Evolutionary conservation across 2,113 vertebrate genomes (phyloP), one percentile per base, ranked within the genome.

Genomic region (Scortum barcoo): DNA sequence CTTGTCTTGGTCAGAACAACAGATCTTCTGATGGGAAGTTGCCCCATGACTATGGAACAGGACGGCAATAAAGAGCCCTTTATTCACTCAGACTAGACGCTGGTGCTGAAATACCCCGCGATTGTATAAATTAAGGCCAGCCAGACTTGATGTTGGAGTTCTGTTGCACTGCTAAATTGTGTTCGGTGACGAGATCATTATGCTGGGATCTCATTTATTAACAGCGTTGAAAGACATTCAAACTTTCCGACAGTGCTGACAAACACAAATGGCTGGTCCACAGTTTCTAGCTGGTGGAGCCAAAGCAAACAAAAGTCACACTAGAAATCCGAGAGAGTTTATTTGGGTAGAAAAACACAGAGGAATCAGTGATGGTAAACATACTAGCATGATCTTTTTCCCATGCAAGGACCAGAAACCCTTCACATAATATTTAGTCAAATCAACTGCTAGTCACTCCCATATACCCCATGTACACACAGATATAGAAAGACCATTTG

Each of bases 51-150:
- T 71, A 7, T 44, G 24, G 46, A 71, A 50, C 57, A 74, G 67
- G 78, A 56, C 50, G 5, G 4, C 46, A 86, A 84, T 62, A 92
- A 84, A 84, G 82, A 72, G 68, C 33, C 66, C 66, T 81, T 89
- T 83, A 84, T 81, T 54, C 8, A 9, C 63, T 54, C 17, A 40
- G 56, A 83, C 68, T 60, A 57, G 46, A 70, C n/a, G 7, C 44
- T 36, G 0, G 69, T 48, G 46, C 44, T 81, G 36, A 75, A 78
- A 75, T 53, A 36, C 54, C 20, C 56, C 70, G 33, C 44, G 67
- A 26, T 81, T 66, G 0, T 76, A 54, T 78, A 76, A 53, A 81
- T 57, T 26, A 30, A 10, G 36, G 69, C n/a, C 56, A 60, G 40
- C 9, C 38, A 61, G 1, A 80, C 62, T 73, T n/a, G 1, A 57